phyloP scores from a whole-genome alignment of 1,140 invertebrate species.

The Microplitis mediator region DNA sequence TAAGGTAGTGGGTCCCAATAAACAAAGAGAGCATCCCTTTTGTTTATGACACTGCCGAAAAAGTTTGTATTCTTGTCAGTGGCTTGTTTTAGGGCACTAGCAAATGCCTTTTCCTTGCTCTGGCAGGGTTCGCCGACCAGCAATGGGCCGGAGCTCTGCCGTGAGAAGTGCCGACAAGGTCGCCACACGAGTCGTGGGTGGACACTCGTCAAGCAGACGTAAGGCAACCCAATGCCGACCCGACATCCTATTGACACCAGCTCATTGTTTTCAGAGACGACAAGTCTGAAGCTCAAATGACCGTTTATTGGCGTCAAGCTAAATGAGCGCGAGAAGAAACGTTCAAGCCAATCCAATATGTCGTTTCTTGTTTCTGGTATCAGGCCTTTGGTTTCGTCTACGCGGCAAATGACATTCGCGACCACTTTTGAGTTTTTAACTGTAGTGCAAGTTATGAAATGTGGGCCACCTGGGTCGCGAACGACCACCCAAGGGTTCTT shows the following conservation, averaged over 20 bases:
- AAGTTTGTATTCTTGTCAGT: conserved; percentile 62
- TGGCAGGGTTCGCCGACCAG: conserved; percentile 59
- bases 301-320: conserved; percentile 69
- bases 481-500: conserved; percentile 79
- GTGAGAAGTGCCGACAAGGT: conserved; percentile 67
- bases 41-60: conserved; percentile 63
- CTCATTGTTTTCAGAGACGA: conserved; percentile 61
- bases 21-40: conserved; percentile 76
- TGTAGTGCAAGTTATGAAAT: conserved; percentile 79
- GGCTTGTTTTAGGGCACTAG: conserved; percentile 59
- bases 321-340: conserved; percentile 70
- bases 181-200: conserved; percentile 70
- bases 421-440: conserved; percentile 76
- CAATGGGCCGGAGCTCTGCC: conserved; percentile 63
- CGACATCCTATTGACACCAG: conserved; percentile 69
- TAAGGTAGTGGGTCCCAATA: conserved; percentile 84
- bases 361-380: conserved; percentile 72
- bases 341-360: conserved; percentile 73
- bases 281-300: conserved; percentile 77
- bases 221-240: conserved; percentile 77
- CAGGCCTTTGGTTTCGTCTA: conserved; percentile 72
- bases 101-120: conserved; percentile 62
- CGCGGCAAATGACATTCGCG: conserved; percentile 77
- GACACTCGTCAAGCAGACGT: conserved; percentile 74
- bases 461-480: conserved; percentile 73